Evolutionary conservation across 2,113 vertebrate species (phyloP).

Genomic region (Varanus salvator): DNA sequence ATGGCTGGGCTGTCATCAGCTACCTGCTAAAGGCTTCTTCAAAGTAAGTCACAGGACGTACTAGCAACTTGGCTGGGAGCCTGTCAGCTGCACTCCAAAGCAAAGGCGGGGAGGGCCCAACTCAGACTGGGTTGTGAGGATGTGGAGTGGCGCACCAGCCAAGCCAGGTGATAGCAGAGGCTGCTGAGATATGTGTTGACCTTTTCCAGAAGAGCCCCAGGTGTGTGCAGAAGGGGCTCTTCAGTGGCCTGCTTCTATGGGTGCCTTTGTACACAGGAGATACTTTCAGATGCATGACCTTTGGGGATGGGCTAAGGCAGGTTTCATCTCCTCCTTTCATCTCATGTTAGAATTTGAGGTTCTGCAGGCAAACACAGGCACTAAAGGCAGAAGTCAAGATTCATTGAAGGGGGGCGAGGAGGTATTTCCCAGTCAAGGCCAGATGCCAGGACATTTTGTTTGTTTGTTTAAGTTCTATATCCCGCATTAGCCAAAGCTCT

Average conservation of each 20-base stretch:
- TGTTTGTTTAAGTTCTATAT: too few relatives aligned
- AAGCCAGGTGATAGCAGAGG: constrained; percentile 7
- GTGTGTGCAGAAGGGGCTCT: not conserved
- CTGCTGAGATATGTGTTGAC: constrained; percentile 13
- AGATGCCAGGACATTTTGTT: not conserved
- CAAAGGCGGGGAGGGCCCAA: not conserved
- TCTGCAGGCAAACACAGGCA: not conserved
- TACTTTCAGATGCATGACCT: not conserved
- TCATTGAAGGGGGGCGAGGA: not conserved
- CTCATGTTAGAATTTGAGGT: not conserved
- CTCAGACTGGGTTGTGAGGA: not conserved
- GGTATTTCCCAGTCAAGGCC: not conserved
- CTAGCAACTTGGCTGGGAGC: constrained; percentile 1
- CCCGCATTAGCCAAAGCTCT: too few relatives aligned
- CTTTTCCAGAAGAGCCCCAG: constrained; percentile 11
- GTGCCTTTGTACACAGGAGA: not conserved
- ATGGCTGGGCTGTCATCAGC: constrained; percentile 7
- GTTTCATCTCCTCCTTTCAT: not conserved
- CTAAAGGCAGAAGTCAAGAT: not conserved
- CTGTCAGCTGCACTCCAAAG: constrained; percentile 7
- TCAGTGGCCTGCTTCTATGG: not conserved
- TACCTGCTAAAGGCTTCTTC: constrained; percentile 18
- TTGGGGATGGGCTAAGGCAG: not conserved
- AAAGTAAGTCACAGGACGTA: constrained; percentile 29
- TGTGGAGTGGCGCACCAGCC: not conserved